Percentiles rank a stretch among this genome's conserved stretches.
phyloP scores from a whole-genome alignment of 1,140 invertebrate species.

The Lasioglossum baleicum region DNA sequence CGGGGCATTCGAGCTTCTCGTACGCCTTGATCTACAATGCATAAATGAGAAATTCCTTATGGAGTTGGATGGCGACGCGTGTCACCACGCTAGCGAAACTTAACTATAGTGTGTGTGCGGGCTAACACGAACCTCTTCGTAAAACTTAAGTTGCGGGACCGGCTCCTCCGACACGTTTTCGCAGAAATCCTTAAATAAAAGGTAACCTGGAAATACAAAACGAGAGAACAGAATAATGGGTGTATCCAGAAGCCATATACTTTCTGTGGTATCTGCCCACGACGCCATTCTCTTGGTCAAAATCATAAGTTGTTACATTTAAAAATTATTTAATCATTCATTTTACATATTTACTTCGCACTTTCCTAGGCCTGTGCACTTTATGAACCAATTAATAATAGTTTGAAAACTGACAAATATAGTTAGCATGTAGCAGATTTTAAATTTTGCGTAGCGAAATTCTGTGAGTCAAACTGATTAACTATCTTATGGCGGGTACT shows the following conservation, averaged over 20 bases:
- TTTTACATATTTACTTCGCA: too few relatives aligned
- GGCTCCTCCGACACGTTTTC: conserved; percentile 97
- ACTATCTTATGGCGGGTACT: too few relatives aligned
- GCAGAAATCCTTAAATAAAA: conserved; percentile 99
- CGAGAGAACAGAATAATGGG: background rate
- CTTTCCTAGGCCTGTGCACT: too few relatives aligned
- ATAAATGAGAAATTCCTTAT: conserved; percentile 53
- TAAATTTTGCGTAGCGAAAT: too few relatives aligned
- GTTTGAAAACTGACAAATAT: too few relatives aligned
- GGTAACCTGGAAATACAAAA: conserved; percentile 90
- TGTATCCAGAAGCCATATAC: background rate
- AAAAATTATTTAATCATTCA: too few relatives aligned
- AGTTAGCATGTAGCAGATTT: too few relatives aligned
- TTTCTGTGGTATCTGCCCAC: background rate
- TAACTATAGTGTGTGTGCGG: conserved; percentile 38
- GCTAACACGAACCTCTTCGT: conserved; percentile 93
- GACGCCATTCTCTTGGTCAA: too few relatives aligned
- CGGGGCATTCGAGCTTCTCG: conserved; percentile 98
- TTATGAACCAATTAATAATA: too few relatives aligned
- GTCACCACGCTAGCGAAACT: conserved; percentile 33
- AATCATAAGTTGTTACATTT: too few relatives aligned
- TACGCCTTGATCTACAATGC: conserved; percentile 96
- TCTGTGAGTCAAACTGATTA: too few relatives aligned
- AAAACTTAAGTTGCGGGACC: conserved; percentile 98
- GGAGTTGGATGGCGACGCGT: conserved; percentile 10